Conservation (phyloP, 2,113 vertebrate species). For the Campylomormyrus numenius region DNA sequence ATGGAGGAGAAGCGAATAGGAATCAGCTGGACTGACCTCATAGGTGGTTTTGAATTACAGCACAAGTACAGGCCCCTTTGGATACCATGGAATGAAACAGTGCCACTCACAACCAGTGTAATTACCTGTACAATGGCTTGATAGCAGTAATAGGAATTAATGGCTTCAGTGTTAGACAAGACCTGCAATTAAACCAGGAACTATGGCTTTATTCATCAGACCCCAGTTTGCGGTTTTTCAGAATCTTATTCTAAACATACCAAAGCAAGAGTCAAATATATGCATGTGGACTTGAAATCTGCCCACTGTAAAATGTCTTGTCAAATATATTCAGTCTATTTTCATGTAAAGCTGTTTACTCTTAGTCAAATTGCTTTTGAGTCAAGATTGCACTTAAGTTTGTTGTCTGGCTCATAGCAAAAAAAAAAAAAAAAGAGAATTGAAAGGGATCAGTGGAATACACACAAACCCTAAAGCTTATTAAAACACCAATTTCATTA, state of each 20-base stretch:
- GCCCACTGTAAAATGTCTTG: background rate
- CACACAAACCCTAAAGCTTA: constrained; percentile 42
- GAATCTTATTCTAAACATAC: background rate
- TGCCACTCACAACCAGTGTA: background rate
- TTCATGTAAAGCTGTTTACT: background rate
- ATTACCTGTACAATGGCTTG: background rate
- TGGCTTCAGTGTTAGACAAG: background rate
- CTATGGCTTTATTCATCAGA: background rate
- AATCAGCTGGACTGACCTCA: background rate
- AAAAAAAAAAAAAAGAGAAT: background rate
- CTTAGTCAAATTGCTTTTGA: background rate
- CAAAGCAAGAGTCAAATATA: background rate
- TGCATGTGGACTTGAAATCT: background rate
- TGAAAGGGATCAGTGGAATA: constrained; percentile 36
- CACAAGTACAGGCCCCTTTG: background rate
- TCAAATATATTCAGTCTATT: background rate
- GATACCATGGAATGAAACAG: background rate
- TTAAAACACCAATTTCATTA: constrained; percentile 51
- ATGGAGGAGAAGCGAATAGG: background rate
- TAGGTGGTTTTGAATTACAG: background rate
- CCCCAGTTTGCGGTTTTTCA: background rate
- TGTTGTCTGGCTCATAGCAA: constrained; percentile 21
- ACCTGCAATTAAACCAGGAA: background rate
- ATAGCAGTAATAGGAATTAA: background rate
- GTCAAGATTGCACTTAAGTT: constrained; percentile 30